These are phyloP conservation scores for Mayetiola destructor DNA, from an alignment of 2,888 invertebrate genomes.

Conservation along the genomic window DNA sequence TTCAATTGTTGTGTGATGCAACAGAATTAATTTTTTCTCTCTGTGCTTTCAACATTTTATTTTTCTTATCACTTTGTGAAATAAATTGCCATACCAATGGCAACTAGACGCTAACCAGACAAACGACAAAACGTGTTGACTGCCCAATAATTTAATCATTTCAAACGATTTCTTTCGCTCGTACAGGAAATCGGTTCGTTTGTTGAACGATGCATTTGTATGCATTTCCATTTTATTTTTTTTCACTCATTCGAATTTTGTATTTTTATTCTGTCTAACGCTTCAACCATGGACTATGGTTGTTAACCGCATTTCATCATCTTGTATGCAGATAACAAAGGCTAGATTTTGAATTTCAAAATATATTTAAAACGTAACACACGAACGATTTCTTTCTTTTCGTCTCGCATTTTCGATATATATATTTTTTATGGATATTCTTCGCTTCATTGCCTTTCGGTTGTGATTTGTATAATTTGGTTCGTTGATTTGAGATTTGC, in stretches of 20 bases:
- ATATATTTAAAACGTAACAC: slow-evolving; percentile 7
- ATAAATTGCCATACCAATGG: no score
- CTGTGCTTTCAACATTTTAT: no score
- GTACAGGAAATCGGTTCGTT: no score
- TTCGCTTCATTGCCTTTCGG: slow-evolving; percentile 9
- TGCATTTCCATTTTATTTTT: not conserved
- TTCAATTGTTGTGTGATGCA: no score
- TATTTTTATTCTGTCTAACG: not conserved
- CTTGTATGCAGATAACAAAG: slow-evolving; percentile 8
- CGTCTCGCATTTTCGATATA: not conserved
- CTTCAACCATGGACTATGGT: no score
- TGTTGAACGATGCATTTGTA: slow-evolving; percentile 8
- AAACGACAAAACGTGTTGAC: slow-evolving; percentile 2
- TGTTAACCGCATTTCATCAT: slow-evolving; percentile 9
- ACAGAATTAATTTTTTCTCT: no score
- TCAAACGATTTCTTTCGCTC: no score
- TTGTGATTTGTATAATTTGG: slow-evolving; percentile 10
- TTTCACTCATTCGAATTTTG: not conserved
- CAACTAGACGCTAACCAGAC: no score
- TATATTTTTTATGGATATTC: no score
- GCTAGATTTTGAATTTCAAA: slow-evolving; percentile 4
- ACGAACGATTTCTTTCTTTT: not conserved
- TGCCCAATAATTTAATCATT: slow-evolving; percentile 12
- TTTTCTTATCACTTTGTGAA: no score
- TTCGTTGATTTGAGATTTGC: no score